Percentiles rank a stretch among this genome's conserved stretches.
These are phyloP conservation scores for Drosophila ercepeae DNA, from an alignment of 1,140 invertebrate species.

Conservation along the genomic window DNA sequence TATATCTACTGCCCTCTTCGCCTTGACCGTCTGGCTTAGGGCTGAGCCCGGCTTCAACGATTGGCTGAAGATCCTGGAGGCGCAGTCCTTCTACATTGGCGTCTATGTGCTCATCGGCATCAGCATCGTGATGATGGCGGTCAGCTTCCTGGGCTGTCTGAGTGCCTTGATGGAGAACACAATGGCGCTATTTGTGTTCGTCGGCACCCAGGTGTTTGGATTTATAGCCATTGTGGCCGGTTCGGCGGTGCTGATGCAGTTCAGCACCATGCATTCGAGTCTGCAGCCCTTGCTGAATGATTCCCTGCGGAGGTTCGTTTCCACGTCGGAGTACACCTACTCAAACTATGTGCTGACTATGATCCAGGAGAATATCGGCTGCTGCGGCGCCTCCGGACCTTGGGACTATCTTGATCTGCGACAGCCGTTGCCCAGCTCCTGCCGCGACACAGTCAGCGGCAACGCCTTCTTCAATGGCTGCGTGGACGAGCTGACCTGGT, in stretches of 20 bases:
- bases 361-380: constrained; percentile 94
- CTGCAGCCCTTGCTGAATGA: constrained; percentile 90
- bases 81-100: constrained; percentile 91
- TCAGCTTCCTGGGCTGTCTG: constrained; percentile 90
- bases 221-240: constrained; percentile 90
- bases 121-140: constrained; percentile 88
- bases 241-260: constrained; percentile 90
- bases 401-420: constrained; percentile 90
- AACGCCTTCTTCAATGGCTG: constrained; percentile 95
- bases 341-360: constrained; percentile 88
- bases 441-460: constrained; percentile 93
- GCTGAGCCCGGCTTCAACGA: constrained; percentile 91
- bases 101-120: constrained; percentile 91
- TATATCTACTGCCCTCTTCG: constrained; percentile 90
- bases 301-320: constrained; percentile 89
- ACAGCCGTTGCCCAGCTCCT: constrained; percentile 91
- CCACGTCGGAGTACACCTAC: constrained; percentile 86
- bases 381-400: constrained; percentile 92
- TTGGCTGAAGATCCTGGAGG: constrained; percentile 90
- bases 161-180: constrained; percentile 89
- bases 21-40: constrained; percentile 91
- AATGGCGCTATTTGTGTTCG: constrained; percentile 86
- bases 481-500: constrained; percentile 93
- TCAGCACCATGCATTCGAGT: constrained; percentile 90
- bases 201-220: constrained; percentile 88